Percentiles rank a stretch among this genome's conserved stretches.
Evolutionary conservation across 2,888 invertebrate genomes (phyloP).

Genomic region (Lepas anatifera): DNA sequence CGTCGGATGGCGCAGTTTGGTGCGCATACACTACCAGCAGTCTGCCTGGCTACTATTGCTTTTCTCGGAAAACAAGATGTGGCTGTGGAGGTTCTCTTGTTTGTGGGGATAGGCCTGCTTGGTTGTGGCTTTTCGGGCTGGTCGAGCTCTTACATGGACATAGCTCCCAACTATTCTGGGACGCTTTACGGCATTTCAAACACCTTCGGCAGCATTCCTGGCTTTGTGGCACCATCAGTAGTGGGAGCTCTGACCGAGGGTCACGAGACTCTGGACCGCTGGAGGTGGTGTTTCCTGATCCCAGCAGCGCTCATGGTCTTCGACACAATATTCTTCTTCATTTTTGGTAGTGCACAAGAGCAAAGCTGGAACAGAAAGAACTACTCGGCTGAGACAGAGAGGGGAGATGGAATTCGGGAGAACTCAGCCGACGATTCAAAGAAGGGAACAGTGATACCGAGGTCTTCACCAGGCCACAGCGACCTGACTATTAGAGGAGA

Average conservation of each 20-base stretch:
- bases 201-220: no score
- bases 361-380: constrained; percentile 74
- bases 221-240: constrained; percentile 58
- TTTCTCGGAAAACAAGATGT: constrained; percentile 72
- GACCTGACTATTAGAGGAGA: no score
- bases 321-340: constrained; percentile 52
- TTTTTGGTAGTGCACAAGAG: constrained; percentile 52
- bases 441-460: no score
- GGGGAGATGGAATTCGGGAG: no score
- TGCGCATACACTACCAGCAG: constrained; percentile 34
- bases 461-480: no score
- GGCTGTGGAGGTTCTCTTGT: constrained; percentile 61
- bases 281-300: constrained; percentile 61
- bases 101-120: constrained; percentile 70
- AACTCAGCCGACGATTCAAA: no score
- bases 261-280: no score
- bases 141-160: constrained; percentile 73
- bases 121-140: constrained; percentile 77
- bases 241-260: constrained; percentile 51
- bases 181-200: no score
- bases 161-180: constrained; percentile 74
- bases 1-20: not conserved
- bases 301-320: no score
- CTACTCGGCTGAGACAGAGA: no score
- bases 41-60: constrained; percentile 64